These are phyloP conservation scores for Ephestia elutella DNA, from an alignment of 1,140 invertebrate genomes.

Conservation along the genomic window DNA sequence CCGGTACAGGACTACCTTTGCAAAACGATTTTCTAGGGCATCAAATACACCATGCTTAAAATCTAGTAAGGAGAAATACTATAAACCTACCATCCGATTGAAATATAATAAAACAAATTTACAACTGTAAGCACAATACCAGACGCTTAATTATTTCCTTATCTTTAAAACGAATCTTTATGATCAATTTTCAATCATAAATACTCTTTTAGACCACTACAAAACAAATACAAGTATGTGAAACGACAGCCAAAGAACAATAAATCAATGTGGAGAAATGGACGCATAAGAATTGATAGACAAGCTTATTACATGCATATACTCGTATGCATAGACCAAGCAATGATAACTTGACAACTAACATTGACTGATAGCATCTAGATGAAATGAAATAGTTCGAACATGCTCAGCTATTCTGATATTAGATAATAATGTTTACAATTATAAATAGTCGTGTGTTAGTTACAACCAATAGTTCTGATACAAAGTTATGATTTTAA, in stretches of 20 bases:
- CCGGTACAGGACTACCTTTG: no score
- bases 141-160: background rate
- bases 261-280: slow-evolving; percentile 3
- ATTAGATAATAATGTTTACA: background rate
- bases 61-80: no score
- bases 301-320: background rate
- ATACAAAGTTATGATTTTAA: no score
- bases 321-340: background rate
- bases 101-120: no score
- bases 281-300: background rate
- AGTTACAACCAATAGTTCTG: no score
- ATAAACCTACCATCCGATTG: no score
- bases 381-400: background rate
- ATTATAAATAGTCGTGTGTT: no score
- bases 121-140: no score
- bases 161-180: background rate
- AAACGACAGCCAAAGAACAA: background rate
- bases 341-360: slow-evolving; percentile 3
- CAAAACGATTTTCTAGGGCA: no score
- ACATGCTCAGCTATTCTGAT: background rate
- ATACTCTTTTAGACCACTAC: background rate
- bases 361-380: background rate
- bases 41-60: no score
- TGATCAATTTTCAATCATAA: background rate
- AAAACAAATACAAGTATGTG: slow-evolving; percentile 1